Evolutionary conservation across 2,797 vertebrate species (phyloP).

Genomic region (Tapirus indicus): DNA sequence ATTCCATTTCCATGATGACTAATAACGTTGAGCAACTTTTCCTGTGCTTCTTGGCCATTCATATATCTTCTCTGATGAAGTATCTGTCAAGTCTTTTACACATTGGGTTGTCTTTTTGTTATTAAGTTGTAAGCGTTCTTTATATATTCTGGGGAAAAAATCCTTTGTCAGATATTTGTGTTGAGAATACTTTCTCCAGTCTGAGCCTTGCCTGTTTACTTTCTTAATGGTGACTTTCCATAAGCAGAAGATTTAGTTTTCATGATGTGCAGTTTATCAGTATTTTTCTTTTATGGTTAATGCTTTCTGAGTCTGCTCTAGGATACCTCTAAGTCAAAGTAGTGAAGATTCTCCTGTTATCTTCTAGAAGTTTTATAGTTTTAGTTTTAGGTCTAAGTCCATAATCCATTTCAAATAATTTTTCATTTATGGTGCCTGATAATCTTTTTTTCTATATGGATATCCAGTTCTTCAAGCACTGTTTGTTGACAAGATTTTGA

Average conservation of each 20-base stretch:
- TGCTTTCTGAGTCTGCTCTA: background rate
- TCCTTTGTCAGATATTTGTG: background rate
- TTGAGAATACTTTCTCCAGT: background rate
- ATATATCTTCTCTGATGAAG: background rate
- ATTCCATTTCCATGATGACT: background rate
- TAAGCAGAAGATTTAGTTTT: slow-evolving; percentile 25
- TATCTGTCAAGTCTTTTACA: background rate
- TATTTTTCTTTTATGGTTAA: background rate
- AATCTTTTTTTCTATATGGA: background rate
- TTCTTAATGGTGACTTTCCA: background rate
- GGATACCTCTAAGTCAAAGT: background rate
- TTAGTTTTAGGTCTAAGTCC: background rate
- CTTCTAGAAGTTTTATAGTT: background rate
- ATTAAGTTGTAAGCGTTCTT: background rate
- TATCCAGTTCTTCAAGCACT: background rate
- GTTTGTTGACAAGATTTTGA: background rate
- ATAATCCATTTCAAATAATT: background rate
- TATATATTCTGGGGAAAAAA: background rate
- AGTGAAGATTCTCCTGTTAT: background rate
- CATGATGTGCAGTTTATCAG: background rate
- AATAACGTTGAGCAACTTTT: background rate
- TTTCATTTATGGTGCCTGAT: background rate
- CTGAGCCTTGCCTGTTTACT: background rate
- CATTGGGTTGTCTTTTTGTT: background rate
- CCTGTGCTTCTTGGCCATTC: background rate